Base-by-base conservation (phyloP, 2,797 vertebrate species). In the Falco novaeseelandiae region DNA sequence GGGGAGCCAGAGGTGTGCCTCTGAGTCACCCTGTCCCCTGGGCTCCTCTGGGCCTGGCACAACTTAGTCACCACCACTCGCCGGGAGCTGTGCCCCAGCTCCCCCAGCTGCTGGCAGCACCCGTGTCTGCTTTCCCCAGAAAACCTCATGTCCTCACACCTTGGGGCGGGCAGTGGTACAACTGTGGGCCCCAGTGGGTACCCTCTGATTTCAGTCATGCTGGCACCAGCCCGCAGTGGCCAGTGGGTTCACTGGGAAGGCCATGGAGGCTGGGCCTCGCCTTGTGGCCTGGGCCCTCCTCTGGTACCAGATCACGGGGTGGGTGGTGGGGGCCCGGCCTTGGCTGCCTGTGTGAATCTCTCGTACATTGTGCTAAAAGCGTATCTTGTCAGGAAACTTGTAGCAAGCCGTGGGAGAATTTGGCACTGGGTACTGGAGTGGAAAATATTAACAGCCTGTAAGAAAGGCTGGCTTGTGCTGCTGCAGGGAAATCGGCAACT, bases 371-470 rank as follows among this genome's bases (percentile, higher is more conserved):
- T 78, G 92, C 93, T 97, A 89, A 88, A 90, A 95, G 83, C 36
- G 2, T 82, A 91, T 97, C 97, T 97, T 96, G 96, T 97, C 95
- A 97, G 97, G 96, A 96, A 97, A 96, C 89, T 97, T 93, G 93
- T 76, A 97, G 95, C 84, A 40, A 97, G 78, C 72, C 32, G 89
- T 97, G 96, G 97, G 97, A 97, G 92, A 97, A 96, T 93, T 96
- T 98, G 98, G 98, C 98, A 97, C 25, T 3, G 18, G 30, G 32
- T 79, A 27, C 76, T 85, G 95, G 94, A 97, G 94, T 94, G 96
- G 98, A 94, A 98, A 97, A 96, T 93, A 97, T 96, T 98, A 97
- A 88, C 96, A 97, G 97, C 77, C 96, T 97, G 97, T 58, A 93
- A 82, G 95, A 94, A 95, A 97, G 96, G 89, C 98, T 98, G 98